Evolutionary conservation across 2,888 invertebrate species (phyloP).

Genomic region (Heterodera filipjevi): DNA sequence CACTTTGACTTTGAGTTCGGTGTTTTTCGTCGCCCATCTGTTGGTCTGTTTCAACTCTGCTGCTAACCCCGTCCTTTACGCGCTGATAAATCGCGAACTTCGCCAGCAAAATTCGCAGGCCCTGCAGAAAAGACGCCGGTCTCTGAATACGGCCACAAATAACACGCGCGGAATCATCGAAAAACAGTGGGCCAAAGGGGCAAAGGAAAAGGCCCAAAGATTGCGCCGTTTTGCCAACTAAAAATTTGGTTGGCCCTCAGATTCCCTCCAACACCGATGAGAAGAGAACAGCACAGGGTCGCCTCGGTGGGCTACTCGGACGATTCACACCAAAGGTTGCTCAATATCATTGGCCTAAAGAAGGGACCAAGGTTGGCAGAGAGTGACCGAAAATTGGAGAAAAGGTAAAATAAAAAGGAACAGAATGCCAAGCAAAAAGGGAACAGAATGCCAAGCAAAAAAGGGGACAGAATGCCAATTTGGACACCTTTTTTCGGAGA

Average conservation of each 20-base stretch:
- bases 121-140: slow-evolving; percentile 55
- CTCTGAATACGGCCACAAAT: slow-evolving; percentile 45
- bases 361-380: background rate
- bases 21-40: slow-evolving; percentile 61
- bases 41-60: slow-evolving; percentile 65
- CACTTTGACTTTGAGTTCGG: slow-evolving; percentile 54
- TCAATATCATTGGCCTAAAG: background rate
- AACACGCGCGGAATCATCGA: slow-evolving; percentile 28
- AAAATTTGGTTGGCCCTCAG: background rate
- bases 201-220: background rate
- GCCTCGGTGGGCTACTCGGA: slow-evolving; percentile 23
- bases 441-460: background rate
- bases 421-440: too few species aligned
- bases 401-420: background rate
- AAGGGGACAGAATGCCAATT: background rate
- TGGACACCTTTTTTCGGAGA: too few species aligned
- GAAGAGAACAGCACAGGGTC: slow-evolving; percentile 15
- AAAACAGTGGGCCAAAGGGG: slow-evolving; percentile 20
- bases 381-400: background rate
- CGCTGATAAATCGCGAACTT: slow-evolving; percentile 62
- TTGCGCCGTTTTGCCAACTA: background rate
- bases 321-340: slow-evolving; percentile 10
- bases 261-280: background rate
- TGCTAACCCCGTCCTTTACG: slow-evolving; percentile 64
- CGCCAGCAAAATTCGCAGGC: slow-evolving; percentile 60